phyloP scores from a whole-genome alignment of 1,140 invertebrate genomes.

The Eurosta solidaginis region DNA sequence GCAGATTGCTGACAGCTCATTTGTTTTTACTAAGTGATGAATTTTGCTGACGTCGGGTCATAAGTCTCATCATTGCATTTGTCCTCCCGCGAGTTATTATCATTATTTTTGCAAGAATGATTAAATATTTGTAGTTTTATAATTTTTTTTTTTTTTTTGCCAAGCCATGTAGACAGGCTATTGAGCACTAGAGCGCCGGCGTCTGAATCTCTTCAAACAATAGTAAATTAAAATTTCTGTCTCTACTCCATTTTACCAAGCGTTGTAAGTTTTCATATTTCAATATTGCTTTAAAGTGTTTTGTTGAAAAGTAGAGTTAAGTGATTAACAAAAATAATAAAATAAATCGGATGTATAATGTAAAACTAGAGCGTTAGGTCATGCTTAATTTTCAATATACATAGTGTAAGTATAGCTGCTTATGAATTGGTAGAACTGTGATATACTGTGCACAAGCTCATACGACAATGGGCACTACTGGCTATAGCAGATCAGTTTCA shows the following conservation, averaged over 20 bases:
- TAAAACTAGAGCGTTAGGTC: no score
- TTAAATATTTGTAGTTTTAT: no score
- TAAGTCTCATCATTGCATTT: not conserved
- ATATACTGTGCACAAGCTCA: no score
- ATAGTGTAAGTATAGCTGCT: no score
- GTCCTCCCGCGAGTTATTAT: not conserved
- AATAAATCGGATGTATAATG: no score
- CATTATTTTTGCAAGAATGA: conserved; percentile 6
- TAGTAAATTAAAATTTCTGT: conserved; percentile 7
- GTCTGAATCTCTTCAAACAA: not conserved
- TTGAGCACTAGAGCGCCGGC: no score
- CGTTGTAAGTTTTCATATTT: not conserved
- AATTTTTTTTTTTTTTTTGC: not conserved
- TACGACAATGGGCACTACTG: no score
- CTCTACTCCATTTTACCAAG: not conserved
- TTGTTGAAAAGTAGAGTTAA: not conserved
- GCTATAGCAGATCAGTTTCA: no score
- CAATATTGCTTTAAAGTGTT: not conserved
- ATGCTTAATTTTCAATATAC: no score
- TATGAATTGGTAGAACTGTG: no score
- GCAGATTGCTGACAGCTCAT: not conserved
- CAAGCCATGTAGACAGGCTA: not conserved
- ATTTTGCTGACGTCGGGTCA: not conserved
- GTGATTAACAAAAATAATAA: not conserved
- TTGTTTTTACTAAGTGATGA: conserved; percentile 18